Base-by-base conservation (phyloP, 37 sponge, comb jelly and placozoan genomes). In the Eunapius fragilis region DNA sequence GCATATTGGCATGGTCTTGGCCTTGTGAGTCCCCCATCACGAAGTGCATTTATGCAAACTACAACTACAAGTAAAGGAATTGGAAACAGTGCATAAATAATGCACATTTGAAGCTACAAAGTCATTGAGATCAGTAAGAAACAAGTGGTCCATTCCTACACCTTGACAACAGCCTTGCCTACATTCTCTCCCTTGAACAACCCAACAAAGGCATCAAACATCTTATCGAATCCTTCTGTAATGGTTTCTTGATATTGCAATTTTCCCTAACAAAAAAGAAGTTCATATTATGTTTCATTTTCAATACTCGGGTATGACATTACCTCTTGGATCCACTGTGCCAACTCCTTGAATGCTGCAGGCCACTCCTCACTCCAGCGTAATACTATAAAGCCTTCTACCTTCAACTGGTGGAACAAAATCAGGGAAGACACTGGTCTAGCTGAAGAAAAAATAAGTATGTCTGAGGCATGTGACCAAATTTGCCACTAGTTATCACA, bases 121-220 rank as follows among this genome's bases (percentile, higher is more conserved):
- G 6, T 41, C 41, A 41, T 41, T n/a, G n/a, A n/a, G n/a, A n/a
- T n/a, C n/a, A n/a, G n/a, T n/a, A 41, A 17, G 58, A 58, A 58
- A 12, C 2, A 58, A 58, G 14, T 58, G 22, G 58, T 58, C 58
- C 2, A 58, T 12, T 17, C 58, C 58, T 58, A 58, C 58, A 58
- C 88, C 81, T 93, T 93, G 71, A 93, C 88, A 37, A 93, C 91
- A 77, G 91, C 90, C 38, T 93, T 93, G 37, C 94, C 94, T 25
- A 68, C 70, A 41, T 90, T 89, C 13, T 79, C 77, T 68, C 94
- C 94, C 3, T 23, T 83, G 74, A 93, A 93, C 33, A 93, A 79
- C 22, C 87, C 90, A n/a, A 80, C 11, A 41, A 93, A 93, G 26
- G 94, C 94, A 84, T 93, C 94, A 84, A 84, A 90, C 88, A 90